Conservation (phyloP, 2,888 invertebrate genomes). For the Lathronympha strigana region DNA sequence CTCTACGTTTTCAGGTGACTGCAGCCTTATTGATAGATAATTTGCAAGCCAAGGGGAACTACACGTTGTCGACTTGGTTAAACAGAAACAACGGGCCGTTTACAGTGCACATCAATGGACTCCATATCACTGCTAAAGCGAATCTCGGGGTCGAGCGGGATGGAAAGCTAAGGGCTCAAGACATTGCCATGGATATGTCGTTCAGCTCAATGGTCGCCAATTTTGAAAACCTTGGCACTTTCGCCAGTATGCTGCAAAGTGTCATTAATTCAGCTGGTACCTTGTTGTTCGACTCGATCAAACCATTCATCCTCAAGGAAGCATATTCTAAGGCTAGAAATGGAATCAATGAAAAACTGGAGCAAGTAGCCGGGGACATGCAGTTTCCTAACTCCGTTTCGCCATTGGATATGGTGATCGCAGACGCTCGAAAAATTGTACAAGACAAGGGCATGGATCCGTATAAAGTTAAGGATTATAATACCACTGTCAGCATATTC, state of each 20-base stretch:
- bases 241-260: conserved; percentile 88
- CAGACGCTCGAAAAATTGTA: conserved; percentile 87
- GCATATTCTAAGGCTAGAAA: conserved; percentile 89
- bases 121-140: conserved; percentile 88
- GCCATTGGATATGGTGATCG: conserved; percentile 90
- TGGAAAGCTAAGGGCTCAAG: conserved; percentile 90
- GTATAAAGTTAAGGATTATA: conserved; percentile 88
- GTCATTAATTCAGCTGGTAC: conserved; percentile 92
- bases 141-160: conserved; percentile 88
- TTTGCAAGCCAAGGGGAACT: conserved; percentile 89
- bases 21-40: conserved; percentile 88
- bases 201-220: conserved; percentile 91
- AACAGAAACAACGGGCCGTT: conserved; percentile 89
- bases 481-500: conserved; percentile 88
- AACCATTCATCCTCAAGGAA: conserved; percentile 91
- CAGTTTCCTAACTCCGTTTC: conserved; percentile 90
- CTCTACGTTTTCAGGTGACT: conserved; percentile 83
- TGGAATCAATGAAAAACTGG: conserved; percentile 89
- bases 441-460: conserved; percentile 89
- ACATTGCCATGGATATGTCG: conserved; percentile 91
- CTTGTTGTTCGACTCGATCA: conserved; percentile 93
- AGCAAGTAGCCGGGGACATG: conserved; percentile 83
- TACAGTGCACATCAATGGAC: conserved; percentile 89
- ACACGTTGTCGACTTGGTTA: conserved; percentile 89
- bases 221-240: conserved; percentile 92